phyloP scores from a whole-genome alignment of 2,113 vertebrate genomes.

The human region DNA sequence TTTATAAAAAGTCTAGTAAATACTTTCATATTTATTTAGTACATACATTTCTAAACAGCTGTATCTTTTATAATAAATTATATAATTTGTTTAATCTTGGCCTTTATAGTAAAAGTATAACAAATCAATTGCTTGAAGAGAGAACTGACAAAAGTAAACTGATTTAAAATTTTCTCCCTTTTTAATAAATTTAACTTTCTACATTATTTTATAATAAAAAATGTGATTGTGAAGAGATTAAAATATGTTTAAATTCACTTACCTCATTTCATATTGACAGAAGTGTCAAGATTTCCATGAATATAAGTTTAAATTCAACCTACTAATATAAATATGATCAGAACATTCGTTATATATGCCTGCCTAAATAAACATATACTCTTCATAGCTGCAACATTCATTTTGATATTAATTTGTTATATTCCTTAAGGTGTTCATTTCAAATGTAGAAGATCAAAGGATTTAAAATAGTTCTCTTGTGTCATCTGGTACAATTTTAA shows the following conservation, averaged over 20 bases:
- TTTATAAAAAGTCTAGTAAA: background rate
- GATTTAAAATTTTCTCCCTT: constrained; percentile 65
- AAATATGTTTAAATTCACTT: background rate
- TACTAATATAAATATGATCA: constrained; percentile 66
- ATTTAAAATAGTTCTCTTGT: background rate
- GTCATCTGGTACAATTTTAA: constrained; percentile 19
- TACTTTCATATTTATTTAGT: background rate
- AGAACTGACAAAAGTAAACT: constrained; percentile 67
- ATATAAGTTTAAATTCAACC: constrained; percentile 64
- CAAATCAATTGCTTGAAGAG: constrained; percentile 44
- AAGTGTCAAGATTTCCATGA: constrained; percentile 54
- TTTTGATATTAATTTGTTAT: constrained; percentile 57
- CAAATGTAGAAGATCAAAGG: constrained; percentile 64
- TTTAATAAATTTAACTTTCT: constrained; percentile 67
- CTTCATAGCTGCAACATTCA: constrained; percentile 36
- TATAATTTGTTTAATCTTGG: constrained; percentile 70
- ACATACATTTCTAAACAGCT: background rate
- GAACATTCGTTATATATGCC: constrained; percentile 60
- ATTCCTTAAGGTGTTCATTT: constrained; percentile 67
- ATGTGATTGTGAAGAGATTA: background rate
- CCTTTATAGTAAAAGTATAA: constrained; percentile 51
- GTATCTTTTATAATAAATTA: constrained; percentile 46
- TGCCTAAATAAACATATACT: constrained; percentile 53
- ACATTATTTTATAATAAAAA: constrained; percentile 61
- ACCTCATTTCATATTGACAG: constrained; percentile 46